These are phyloP conservation scores for Drosophila dunni DNA, from an alignment of 1,140 invertebrate species.

Conservation along the genomic window DNA sequence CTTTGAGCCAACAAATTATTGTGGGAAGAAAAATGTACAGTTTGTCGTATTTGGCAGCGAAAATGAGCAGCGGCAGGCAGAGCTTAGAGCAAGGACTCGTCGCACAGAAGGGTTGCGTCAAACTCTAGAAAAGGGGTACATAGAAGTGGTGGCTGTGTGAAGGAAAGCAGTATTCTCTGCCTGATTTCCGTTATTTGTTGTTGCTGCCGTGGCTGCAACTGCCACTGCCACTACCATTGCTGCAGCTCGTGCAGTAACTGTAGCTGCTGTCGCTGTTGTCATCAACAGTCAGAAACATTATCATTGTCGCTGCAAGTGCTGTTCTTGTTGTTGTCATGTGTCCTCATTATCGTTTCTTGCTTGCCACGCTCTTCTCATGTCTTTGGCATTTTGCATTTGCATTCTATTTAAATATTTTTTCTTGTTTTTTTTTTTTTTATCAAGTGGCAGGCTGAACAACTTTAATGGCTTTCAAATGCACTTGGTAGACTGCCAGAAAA, in stretches of 20 bases:
- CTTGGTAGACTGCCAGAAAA: slow-evolving; percentile 56
- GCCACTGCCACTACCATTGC: slow-evolving; percentile 24
- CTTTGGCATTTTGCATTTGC: slow-evolving; percentile 70
- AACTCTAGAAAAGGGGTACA: neutral
- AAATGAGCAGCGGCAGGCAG: slow-evolving; percentile 74
- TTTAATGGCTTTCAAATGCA: slow-evolving; percentile 77
- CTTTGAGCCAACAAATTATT: slow-evolving; percentile 63
- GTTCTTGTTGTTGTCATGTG: slow-evolving; percentile 56
- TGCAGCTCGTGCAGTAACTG: slow-evolving; percentile 7
- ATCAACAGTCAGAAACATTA: slow-evolving; percentile 75
- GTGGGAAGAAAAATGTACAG: slow-evolving; percentile 5
- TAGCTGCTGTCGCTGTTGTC: slow-evolving; percentile 60
- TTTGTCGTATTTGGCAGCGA: slow-evolving; percentile 76
- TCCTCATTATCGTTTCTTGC: slow-evolving; percentile 79
- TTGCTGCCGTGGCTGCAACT: slow-evolving; percentile 27
- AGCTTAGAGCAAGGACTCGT: slow-evolving; percentile 61
- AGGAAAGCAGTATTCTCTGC: slow-evolving; percentile 58
- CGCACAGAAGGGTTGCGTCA: slow-evolving; percentile 41
- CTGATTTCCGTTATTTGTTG: slow-evolving; percentile 69
- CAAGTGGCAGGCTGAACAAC: slow-evolving; percentile 62
- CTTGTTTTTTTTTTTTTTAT: slow-evolving; percentile 54
- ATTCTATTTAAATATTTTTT: slow-evolving; percentile 26
- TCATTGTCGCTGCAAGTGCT: slow-evolving; percentile 73
- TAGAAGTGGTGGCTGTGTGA: neutral
- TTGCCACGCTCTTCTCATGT: slow-evolving; percentile 64